Evolutionary conservation across 2,113 vertebrate genomes (phyloP), one percentile per base, ranked within the genome.

Genomic region (Rhabdornis inornatus): DNA sequence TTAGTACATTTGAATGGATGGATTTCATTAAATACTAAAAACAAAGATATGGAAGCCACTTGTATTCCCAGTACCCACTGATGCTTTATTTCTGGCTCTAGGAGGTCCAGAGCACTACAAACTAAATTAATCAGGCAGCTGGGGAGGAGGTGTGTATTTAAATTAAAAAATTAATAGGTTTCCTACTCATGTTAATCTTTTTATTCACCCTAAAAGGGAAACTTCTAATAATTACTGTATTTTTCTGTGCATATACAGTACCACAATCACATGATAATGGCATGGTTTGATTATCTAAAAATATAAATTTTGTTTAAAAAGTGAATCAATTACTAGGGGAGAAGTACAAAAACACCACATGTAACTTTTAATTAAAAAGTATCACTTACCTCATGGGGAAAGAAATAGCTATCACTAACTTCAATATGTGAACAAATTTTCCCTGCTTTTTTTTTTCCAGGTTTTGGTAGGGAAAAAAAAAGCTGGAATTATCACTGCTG

Each of bases 81-180:
- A 66, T 86, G 25, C 25, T 81, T 90, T 90, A 57, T 81, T 86
- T 87, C 68, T 88, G 42, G 71, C 68, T 77, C 71, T 42, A 70
- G 60, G 56, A 92, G 40, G 44, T 68, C 44, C 52, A 75, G 31
- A 93, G 30, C 7, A 65, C 42, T 86, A 57, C 9, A 19, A 68
- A 70, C 11, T 39, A 78, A 95, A 76, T 63, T 83, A 83, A 59
- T 81, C 75, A 83, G 76, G n/a, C 82, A 23, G 4, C n/a, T 35
- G 7, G 21, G 56, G 35, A 83, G 33, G 39, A 10, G 9, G 2
- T 3, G 28, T 68, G 55, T 75, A 57, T 75, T 91, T 66, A 77
- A 94, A 95, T 92, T 83, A 87, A 66, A 27, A 90, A 88, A 92
- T 70, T 91, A 83, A 70, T 92, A 37, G 23, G 2, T 89, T 96